Evolutionary conservation across 2,888 invertebrate species (phyloP).

Genomic region (Microplitis manilae): DNA sequence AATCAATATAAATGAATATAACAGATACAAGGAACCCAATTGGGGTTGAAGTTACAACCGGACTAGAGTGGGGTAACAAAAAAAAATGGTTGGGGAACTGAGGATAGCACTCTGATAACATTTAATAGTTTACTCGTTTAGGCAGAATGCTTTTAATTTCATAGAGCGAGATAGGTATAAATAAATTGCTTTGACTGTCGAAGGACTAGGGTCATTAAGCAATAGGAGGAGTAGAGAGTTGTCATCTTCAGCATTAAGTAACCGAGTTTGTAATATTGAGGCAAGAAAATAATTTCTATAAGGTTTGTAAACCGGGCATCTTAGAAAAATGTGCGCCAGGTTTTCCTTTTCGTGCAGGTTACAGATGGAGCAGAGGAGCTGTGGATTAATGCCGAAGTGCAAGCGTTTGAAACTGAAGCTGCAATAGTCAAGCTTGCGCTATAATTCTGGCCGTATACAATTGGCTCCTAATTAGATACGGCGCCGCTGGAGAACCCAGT

Average conservation of each 20-base stretch:
- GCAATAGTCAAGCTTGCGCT: not conserved
- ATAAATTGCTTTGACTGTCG: not conserved
- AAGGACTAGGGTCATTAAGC: not conserved
- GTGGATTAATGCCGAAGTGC: not conserved
- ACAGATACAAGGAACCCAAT: too few relatives aligned
- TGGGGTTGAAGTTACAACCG: too few relatives aligned
- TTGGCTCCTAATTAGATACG: not conserved
- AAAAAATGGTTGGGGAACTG: too few relatives aligned
- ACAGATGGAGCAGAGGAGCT: not conserved
- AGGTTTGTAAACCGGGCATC: not conserved
- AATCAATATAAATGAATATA: too few relatives aligned
- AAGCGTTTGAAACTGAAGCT: not conserved
- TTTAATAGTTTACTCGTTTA: not conserved
- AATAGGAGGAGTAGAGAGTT: not conserved
- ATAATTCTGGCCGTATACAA: not conserved
- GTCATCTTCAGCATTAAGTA: not conserved
- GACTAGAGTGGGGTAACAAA: too few relatives aligned
- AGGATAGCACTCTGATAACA: not conserved
- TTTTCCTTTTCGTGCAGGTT: slow-evolving; percentile 1
- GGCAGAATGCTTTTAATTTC: slow-evolving; percentile 3
- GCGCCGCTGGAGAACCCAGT: not conserved
- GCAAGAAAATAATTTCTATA: not conserved
- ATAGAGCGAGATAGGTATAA: not conserved
- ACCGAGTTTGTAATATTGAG: not conserved
- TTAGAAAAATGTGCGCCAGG: not conserved